Evolutionary conservation across 2,797 vertebrate genomes (phyloP).

Genomic region (Garrulus glandarius): DNA sequence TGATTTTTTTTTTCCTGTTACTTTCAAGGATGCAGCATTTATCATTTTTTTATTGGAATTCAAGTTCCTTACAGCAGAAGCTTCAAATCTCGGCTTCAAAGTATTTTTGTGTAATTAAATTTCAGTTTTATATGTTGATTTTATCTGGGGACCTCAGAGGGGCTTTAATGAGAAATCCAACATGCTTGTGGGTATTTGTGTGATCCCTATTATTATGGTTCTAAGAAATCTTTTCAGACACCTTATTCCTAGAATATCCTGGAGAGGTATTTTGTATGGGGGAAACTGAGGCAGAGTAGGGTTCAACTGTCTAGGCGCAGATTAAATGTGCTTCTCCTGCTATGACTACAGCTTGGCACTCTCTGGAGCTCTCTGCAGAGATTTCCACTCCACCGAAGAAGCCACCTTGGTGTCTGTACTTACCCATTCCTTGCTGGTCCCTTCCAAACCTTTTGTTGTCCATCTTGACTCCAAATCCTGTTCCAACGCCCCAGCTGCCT

Average conservation of each 20-base stretch:
- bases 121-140: slow-evolving; percentile 4
- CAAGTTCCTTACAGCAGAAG: background rate
- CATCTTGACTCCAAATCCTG: background rate
- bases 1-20: slow-evolving; percentile 43
- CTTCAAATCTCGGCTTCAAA: background rate
- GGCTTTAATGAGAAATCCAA: background rate
- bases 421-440: background rate
- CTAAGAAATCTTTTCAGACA: background rate
- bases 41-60: slow-evolving; percentile 8
- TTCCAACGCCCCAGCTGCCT: background rate
- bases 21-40: slow-evolving; percentile 14
- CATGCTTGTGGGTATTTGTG: background rate
- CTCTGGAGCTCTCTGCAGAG: background rate
- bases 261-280: background rate
- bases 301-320: background rate
- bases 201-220: background rate
- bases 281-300: background rate
- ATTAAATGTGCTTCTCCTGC: background rate
- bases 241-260: background rate
- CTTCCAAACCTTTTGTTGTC: background rate
- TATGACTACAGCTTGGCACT: fast-evolving
- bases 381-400: background rate
- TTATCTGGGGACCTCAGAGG: background rate
- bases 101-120: slow-evolving; percentile 38
- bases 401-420: background rate